Percentiles rank a stretch among this genome's conserved stretches.
These are phyloP conservation scores for Rhogogaster chlorosoma DNA, from an alignment of 2,888 invertebrate species.

Conservation along the genomic window DNA sequence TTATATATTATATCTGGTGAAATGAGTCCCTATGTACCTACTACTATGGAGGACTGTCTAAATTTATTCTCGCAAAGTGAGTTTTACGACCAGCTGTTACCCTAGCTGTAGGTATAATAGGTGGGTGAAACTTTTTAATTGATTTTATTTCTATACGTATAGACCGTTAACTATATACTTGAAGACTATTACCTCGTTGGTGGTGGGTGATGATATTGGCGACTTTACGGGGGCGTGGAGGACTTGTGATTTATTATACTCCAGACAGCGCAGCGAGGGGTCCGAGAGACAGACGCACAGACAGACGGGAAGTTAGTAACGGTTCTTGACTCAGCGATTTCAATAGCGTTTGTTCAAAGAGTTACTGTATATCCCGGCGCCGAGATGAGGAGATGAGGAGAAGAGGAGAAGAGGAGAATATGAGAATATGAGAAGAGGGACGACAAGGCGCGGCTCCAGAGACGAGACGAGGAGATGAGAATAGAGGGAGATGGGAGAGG, in stretches of 20 bases:
- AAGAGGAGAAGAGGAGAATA: neutral
- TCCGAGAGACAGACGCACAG: constrained; percentile 26
- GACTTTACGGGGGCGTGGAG: constrained; percentile 6
- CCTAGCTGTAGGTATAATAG: neutral
- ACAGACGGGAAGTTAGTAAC: constrained; percentile 47
- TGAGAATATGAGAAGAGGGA: neutral
- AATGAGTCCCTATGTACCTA: neutral
- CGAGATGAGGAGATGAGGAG: neutral
- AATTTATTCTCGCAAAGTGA: neutral
- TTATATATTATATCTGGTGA: neutral
- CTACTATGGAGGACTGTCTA: no score
- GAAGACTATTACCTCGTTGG: neutral
- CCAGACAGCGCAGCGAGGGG: constrained; percentile 17
- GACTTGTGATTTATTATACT: constrained; percentile 32
- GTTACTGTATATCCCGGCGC: constrained; percentile 8
- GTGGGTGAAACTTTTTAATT: constrained; percentile 33
- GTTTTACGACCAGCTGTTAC: neutral
- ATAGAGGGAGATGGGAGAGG: neutral
- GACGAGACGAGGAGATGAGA: neutral
- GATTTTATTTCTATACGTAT: constrained; percentile 22
- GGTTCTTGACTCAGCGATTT: constrained; percentile 49
- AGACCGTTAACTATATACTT: neutral
- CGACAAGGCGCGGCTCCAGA: neutral
- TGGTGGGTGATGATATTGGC: constrained; percentile 34
- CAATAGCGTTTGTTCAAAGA: constrained; percentile 47